Conservation (phyloP, 2,113 vertebrate genomes). For the Eolophus roseicapilla region DNA sequence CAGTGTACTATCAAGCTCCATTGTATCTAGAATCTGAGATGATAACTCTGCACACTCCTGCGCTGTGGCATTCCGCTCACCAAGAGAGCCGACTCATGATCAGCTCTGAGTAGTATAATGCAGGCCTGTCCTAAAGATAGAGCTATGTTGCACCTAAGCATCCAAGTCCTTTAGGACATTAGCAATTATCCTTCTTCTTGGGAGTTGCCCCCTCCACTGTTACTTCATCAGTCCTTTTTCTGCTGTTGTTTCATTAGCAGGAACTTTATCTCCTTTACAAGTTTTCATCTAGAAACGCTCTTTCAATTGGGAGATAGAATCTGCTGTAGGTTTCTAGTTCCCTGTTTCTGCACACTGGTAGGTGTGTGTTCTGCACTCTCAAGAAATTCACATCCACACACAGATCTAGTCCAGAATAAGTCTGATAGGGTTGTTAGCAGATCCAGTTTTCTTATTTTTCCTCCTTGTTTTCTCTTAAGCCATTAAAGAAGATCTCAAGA, state of each 20-base stretch:
- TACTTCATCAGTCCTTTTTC: neutral
- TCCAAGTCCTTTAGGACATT: neutral
- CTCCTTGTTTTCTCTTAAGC: neutral
- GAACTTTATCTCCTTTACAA: neutral
- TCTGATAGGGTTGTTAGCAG: neutral
- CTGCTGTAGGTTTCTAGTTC: no score
- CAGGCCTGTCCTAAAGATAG: neutral
- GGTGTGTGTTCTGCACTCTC: neutral
- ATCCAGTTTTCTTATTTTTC: neutral
- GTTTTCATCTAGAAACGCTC: neutral
- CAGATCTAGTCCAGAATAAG: neutral
- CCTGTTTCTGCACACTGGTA: neutral
- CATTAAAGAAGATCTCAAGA: neutral
- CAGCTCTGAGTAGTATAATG: neutral
- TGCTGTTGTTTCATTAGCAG: neutral
- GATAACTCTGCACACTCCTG: neutral
- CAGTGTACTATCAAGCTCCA: neutral
- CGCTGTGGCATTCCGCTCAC: neutral
- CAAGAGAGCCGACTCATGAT: fast-evolving
- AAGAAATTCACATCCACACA: neutral
- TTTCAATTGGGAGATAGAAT: neutral
- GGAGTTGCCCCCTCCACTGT: neutral
- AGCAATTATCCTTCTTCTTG: neutral
- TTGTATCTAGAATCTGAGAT: neutral
- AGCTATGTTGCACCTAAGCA: neutral